Base-by-base conservation (phyloP, 2,888 invertebrate genomes). In the Tridacna crocea region DNA sequence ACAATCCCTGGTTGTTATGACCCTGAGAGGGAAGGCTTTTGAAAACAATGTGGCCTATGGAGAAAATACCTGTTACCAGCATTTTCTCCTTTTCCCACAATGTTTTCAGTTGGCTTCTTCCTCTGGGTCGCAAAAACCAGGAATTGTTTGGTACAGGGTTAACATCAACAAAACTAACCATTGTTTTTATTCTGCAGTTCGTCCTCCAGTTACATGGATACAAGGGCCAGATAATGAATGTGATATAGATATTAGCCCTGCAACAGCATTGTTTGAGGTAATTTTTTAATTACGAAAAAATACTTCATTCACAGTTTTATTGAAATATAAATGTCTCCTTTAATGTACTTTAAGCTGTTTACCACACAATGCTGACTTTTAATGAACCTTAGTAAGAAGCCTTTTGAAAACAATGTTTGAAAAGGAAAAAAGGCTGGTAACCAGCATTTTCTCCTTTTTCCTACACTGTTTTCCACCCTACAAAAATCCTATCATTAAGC, bases 211-310 rank as follows among this genome's bases (percentile, higher is more conserved):
- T 3, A 19, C 19, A 15, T 19, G 15, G 19, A 15, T 19, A 19
- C 55, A 3, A 19, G 55, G 55, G 2, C 17, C 15, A 55, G 55
- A 19, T 19, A 19, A 55, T 55, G 55, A 55, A 19, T 36, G 11
- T 66, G 66, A 66, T n/a, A 46, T 46, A 66, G 66, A 66, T 19
- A 46, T 36, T 3, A 46, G 66, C n/a, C 66, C 66, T 15, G 66
- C n/a, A 8, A 66, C 66, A 10, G 66, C 66, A 3, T n/a, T 66
- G 46, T 66, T 66, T 66, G 66, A 66, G 66, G 66, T 66, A 66
- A 55, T 55, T 55, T 19, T 2, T 8, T 4, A 4, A 36, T 36
- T 36, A 36, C 36, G 8, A 36, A 36, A 36, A 4, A 36, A 8
- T 4, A 36, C 2, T 36, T n/a, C n/a, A 36, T 36, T 36, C 36